Base-by-base conservation (phyloP, 2,113 vertebrate genomes). In the Leucopternis melanops region DNA sequence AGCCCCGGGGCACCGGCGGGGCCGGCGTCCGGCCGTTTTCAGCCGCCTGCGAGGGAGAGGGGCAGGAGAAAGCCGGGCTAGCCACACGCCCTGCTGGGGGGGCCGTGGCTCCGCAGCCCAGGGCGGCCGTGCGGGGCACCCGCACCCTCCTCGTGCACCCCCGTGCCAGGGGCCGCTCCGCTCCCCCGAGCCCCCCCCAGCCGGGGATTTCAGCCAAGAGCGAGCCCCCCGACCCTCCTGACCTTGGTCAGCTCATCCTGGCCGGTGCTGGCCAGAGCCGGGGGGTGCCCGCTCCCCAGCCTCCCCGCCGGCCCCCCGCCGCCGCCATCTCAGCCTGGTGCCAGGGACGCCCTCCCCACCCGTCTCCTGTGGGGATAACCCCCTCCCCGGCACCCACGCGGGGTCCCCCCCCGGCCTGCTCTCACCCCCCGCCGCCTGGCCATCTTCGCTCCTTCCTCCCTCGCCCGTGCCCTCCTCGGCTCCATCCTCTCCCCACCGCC, bases 91-190 rank as follows among this genome's bases (percentile, higher is more conserved):
- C 47, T 27, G 45, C 47, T 21, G 49, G 23, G 47, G 25, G 25
- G 54, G 20, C 36, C 36, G 8, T 15, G 5, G 63, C 57, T 75
- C 21, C 2, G 50, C 69, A 7, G 67, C 73, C 38, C 12, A 4
- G 22, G 11, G 22, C 4, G 49, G 62, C 73, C 27, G 7, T 50
- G 31, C 5, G 55, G 55, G 81, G 44, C 42, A 47, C 20, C 42
- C 15, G 1, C 44, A 4, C 13, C 54, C 23, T 34, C 25, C 61
- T 55, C 4, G 9, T 32, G 44, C 3, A 34, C 40, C 40, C 38
- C 52, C 25, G 1, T 34, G 38, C 16, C 8, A 0, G 50, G 38
- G 16, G 50, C 22, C 52, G 2, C 25, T 55, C 44, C 17, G 0
- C 32, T 71, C 12, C n/a, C 71, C n/a, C 40, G 2, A 23, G 52